phyloP scores from a whole-genome alignment of 2,113 vertebrate genomes.

The Alethe diademata region DNA sequence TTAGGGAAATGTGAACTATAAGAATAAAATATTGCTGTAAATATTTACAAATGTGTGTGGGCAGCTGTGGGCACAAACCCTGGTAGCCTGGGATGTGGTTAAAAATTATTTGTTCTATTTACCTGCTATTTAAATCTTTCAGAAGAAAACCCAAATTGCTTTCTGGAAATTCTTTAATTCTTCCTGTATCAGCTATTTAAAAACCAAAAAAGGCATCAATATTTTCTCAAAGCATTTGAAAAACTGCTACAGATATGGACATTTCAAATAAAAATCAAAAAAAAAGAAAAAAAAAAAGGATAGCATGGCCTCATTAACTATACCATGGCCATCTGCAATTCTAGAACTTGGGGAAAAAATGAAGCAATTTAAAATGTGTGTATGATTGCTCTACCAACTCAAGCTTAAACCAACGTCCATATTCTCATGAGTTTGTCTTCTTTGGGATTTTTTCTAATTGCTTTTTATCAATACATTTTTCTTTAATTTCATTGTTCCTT shows the following conservation, averaged over 20 bases:
- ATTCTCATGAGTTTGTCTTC: conserved; percentile 5
- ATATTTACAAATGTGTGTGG: neutral
- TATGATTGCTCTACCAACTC: neutral
- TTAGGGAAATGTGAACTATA: neutral
- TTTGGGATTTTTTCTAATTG: conserved; percentile 57
- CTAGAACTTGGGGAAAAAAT: neutral
- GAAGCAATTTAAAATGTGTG: neutral
- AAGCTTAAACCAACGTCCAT: neutral
- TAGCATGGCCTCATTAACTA: neutral
- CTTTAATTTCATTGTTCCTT: conserved; percentile 30
- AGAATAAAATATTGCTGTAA: neutral
- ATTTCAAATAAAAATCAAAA: neutral
- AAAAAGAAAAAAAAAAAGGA: neutral
- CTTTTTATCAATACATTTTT: conserved; percentile 50
- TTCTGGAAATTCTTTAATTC: neutral
- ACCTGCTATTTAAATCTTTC: neutral
- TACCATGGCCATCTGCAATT: neutral
- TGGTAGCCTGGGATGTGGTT: neutral
- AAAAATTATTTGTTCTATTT: neutral
- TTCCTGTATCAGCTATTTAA: neutral
- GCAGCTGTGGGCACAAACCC: neutral
- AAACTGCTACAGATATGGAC: neutral
- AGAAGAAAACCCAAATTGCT: neutral
- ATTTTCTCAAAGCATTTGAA: neutral
- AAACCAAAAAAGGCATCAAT: neutral